These are phyloP conservation scores for Athrips mouffetella DNA, from an alignment of 2,888 invertebrate species.

Conservation along the genomic window DNA sequence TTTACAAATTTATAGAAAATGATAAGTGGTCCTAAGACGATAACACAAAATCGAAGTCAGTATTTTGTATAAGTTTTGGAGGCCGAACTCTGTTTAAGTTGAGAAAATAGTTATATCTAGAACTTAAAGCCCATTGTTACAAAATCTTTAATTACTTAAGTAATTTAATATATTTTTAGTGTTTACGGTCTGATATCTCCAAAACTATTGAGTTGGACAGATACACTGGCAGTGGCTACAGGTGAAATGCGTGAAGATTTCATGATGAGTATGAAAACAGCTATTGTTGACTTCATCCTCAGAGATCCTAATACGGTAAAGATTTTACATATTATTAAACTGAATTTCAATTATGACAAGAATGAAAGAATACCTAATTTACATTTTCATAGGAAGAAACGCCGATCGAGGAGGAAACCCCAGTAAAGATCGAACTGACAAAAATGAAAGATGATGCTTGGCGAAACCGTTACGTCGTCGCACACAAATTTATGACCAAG, in stretches of 20 bases:
- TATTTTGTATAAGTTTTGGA: too few species aligned
- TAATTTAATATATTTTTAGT: constrained; percentile 50
- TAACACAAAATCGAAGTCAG: too few species aligned
- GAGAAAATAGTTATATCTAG: too few species aligned
- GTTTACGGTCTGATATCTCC: constrained; percentile 82
- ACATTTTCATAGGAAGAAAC: constrained; percentile 63
- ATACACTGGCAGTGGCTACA: constrained; percentile 79
- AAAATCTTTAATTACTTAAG: constrained; percentile 3
- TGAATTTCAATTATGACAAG: too few species aligned
- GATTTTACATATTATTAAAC: neutral
- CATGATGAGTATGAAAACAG: constrained; percentile 91
- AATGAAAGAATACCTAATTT: too few species aligned
- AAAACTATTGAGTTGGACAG: constrained; percentile 80
- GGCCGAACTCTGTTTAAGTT: too few species aligned
- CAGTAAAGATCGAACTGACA: constrained; percentile 77
- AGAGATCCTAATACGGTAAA: constrained; percentile 82
- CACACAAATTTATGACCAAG: constrained; percentile 56
- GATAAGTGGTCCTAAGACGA: too few species aligned
- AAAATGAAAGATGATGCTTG: constrained; percentile 81
- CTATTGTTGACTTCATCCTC: constrained; percentile 94
- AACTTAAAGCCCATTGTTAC: neutral
- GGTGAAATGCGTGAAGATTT: constrained; percentile 92
- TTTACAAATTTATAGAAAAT: too few species aligned
- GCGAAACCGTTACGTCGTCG: constrained; percentile 73
- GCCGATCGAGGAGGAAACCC: constrained; percentile 69